Conservation (phyloP, 2,797 vertebrate genomes). For the Heliangelus exortis region DNA sequence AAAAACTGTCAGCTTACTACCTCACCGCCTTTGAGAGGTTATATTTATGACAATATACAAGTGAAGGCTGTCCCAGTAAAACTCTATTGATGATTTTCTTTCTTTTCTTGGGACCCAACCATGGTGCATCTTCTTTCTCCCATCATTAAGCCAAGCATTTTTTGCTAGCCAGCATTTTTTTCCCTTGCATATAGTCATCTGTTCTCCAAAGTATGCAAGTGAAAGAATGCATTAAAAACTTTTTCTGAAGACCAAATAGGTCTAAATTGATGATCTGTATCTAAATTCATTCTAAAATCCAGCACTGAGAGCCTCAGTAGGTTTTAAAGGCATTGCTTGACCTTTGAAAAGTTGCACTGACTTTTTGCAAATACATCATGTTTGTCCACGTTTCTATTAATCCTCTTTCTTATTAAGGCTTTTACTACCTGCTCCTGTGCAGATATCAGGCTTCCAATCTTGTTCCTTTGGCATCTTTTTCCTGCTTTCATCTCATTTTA, state of each 20-base stretch:
- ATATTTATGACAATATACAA: conserved; percentile 22
- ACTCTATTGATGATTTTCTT: conserved; percentile 18
- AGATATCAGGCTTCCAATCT: background rate
- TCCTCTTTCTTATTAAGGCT: background rate
- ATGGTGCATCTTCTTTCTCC: background rate
- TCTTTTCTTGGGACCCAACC: background rate
- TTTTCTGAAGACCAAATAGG: background rate
- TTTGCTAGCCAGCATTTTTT: background rate
- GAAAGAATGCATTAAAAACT: background rate
- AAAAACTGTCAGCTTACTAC: conserved; percentile 18
- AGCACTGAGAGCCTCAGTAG: background rate
- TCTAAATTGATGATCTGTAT: background rate
- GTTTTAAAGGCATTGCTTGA: background rate
- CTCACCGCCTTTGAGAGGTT: conserved; percentile 9
- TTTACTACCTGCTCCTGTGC: background rate
- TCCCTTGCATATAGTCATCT: background rate
- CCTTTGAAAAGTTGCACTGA: background rate
- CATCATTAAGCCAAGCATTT: rapidly evolving
- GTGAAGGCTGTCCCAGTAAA: conserved; percentile 1
- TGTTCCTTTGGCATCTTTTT: background rate
- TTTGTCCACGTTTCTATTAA: background rate
- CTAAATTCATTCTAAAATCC: background rate
- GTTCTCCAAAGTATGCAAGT: background rate
- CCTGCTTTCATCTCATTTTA: background rate
- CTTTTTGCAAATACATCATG: background rate